A percentile compares a stretch with the other conserved stretches of the same genome.
Conservation (phyloP, 2,113 vertebrate genomes). For the Pagrus major region DNA sequence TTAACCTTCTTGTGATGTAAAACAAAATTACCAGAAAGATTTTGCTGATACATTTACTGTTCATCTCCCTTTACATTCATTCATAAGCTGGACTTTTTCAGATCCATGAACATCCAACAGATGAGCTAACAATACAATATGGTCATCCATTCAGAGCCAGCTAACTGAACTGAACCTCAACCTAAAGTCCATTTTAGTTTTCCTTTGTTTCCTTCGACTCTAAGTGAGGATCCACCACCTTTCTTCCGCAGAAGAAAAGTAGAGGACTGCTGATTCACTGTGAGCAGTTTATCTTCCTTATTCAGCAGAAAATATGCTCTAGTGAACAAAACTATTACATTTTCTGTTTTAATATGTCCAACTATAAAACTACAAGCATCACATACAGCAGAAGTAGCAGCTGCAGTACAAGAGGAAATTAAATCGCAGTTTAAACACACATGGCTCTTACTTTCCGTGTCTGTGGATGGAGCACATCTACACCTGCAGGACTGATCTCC, state of each 20-base stretch:
- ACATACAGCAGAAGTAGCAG: background rate
- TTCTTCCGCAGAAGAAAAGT: background rate
- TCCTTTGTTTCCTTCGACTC: background rate
- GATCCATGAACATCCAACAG: too few relatives aligned
- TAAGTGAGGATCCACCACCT: too few relatives aligned
- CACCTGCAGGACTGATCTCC: background rate
- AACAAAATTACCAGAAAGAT: background rate
- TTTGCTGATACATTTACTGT: background rate
- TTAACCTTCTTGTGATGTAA: too few relatives aligned
- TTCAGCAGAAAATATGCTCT: constrained; percentile 18
- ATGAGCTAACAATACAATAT: background rate
- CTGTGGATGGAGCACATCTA: background rate
- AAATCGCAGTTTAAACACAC: background rate
- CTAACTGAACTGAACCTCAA: too few relatives aligned
- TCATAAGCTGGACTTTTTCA: background rate
- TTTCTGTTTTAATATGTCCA: background rate
- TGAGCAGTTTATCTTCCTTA: background rate
- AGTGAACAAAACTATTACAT: constrained; percentile 5
- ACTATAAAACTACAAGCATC: background rate
- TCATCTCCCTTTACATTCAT: background rate
- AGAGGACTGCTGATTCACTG: background rate
- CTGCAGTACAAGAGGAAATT: background rate
- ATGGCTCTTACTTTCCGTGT: background rate
- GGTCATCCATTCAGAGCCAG: background rate
- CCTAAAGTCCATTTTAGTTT: background rate